Evolutionary conservation across 2,113 vertebrate genomes (phyloP), one percentile per base, ranked within the genome.

Genomic region (Urocitellus parryii): DNA sequence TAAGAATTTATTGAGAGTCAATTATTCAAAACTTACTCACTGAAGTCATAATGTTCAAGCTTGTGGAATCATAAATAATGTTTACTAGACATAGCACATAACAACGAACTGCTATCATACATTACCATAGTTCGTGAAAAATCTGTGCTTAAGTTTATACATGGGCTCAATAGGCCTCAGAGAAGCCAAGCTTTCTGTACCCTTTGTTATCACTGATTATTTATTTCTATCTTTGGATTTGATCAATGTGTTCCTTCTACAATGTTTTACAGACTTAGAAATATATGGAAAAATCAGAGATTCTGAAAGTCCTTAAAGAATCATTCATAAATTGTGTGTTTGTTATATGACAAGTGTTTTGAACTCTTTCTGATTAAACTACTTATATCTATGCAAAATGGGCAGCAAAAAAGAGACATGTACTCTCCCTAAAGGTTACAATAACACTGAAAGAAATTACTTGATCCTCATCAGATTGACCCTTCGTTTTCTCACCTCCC

Each of bases 401-500:
- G 61, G 82, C 4, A 85, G 39, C 12, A 74, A 81, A 68, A n/a
- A 34, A 82, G 58, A 56, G 81, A 87, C 53, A 81, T 16, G 27
- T 77, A 82, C 81, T 85, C 16, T 56, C 37, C 81, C 29, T 90
- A 94, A 95, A 97, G 48, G 58, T 95, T 93, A 95, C 24, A 79
- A 88, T 82, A 76, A 90, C 48, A 86, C 7, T 65, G 53, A 73
- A 95, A 92, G 89, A 67, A 77, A 86, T 61, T 61, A 56, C 74
- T 73, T 84, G 37, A 68, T 96, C 89, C 72, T 95, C 79, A 95
- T 81, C 68, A 84, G 78, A 92, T 5, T 65, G 17, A 88, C 48
- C 20, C 53, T 91, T 80, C 12, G 2, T n/a, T 94, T 93, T 86
- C 48, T 91, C 6, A 88, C 34, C 61, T 95, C 87, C 24, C 37